These are phyloP conservation scores for Eristalinus sepulchralis DNA, from an alignment of 2,888 invertebrate species.

Conservation along the genomic window DNA sequence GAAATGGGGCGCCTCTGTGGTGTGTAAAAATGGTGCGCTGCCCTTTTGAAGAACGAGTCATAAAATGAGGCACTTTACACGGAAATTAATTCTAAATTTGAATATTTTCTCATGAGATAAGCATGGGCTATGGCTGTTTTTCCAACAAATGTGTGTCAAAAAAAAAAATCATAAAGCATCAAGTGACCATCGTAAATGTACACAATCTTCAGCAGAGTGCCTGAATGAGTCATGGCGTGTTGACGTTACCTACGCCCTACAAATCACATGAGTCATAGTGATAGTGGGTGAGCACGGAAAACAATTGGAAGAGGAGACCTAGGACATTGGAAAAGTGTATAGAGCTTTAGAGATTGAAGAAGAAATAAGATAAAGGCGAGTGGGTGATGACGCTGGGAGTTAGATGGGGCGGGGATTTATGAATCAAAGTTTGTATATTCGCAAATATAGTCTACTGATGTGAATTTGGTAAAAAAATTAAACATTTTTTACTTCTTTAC, in stretches of 20 bases:
- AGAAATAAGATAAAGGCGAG: too few species aligned
- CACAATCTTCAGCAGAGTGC: background rate
- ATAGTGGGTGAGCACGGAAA: background rate
- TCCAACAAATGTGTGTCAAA: background rate
- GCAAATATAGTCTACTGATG: too few species aligned
- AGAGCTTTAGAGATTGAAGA: background rate
- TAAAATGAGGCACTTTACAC: background rate
- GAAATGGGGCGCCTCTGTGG: background rate
- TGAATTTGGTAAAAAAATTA: too few species aligned
- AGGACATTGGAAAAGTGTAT: background rate
- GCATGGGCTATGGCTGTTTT: background rate
- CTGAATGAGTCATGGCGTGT: background rate
- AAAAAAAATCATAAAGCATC: background rate
- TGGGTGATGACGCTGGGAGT: background rate
- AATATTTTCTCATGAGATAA: background rate
- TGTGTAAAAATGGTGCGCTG: background rate
- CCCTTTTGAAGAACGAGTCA: slow-evolving; percentile 3
- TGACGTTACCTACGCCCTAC: background rate
- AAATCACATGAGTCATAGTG: background rate
- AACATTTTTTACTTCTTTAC: too few species aligned
- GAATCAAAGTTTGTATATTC: background rate
- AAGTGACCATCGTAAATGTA: background rate
- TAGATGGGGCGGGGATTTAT: too few species aligned
- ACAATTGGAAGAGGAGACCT: background rate
- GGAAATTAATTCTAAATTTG: background rate